Evolutionary conservation across 92 coral and sea anemone species (phyloP), one percentile per base, ranked within the genome.

Genomic region (Porites rus): DNA sequence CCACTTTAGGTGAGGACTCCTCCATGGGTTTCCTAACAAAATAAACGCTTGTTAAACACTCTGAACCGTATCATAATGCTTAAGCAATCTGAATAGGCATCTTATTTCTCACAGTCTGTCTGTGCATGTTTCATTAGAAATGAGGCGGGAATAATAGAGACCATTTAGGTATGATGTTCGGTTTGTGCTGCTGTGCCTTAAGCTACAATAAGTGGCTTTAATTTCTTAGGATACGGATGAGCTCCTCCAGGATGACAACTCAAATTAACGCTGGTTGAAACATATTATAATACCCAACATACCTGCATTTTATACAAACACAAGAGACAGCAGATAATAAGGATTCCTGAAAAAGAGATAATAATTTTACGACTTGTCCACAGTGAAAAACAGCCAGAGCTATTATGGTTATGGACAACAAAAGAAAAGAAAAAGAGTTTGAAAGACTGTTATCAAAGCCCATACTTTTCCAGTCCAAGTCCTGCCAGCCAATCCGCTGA

Each of bases 401-500:
- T n/a, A n/a, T 14, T 22, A 28, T 8, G 1, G 16, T 14, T 22
- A 69, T 17, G 1, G 16, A 22, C 19, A 10, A 2, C 0, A 7
- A 74, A 7, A 7, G 21, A 6, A 31, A 77, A 19, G 10, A 22
- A 58, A 5, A 6, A 2, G 14, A 18, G 9, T 1, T 8, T 0
- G 6, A 43, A 38, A 46, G 6, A 22, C 10, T 8, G 6, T 13
- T 25, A 9, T 7, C 13, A 16, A 28, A 10, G 3, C 69, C 31
- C 72, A 85, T 65, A 95, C 99, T 93, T 97, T 97, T 66, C 99
- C 99, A 52, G 96, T 89, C 99, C 99, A 97, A 0, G 99, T 97
- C n/a, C 99, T 92, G 25, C 98, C 99, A 7, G 98, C 63, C 9
- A 97, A 94, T 72, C 98, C 93, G 64, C 88, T 91, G 81, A 95